These are phyloP conservation scores for Pycnomerus fuliginosus DNA, from an alignment of 2,888 invertebrate genomes.

Conservation along the genomic window DNA sequence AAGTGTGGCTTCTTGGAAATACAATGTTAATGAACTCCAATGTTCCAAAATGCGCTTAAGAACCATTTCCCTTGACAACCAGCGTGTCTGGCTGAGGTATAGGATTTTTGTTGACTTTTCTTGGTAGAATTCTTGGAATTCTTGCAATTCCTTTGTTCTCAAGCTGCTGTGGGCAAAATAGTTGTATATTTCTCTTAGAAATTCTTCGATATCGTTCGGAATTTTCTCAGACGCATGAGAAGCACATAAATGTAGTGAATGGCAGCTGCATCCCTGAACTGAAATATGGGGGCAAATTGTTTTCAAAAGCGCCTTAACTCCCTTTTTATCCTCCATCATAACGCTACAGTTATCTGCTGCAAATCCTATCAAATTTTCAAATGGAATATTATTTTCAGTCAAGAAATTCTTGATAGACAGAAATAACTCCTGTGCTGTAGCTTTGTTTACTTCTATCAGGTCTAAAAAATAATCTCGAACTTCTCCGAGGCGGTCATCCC, in stretches of 20 bases:
- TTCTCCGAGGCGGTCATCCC: background rate
- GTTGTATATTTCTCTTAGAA: background rate
- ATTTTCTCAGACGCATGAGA: background rate
- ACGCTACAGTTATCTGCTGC: background rate
- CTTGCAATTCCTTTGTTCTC: background rate
- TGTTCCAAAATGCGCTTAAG: background rate
- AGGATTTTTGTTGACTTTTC: background rate
- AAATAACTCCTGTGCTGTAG: background rate
- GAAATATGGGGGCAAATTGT: background rate
- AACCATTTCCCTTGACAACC: background rate
- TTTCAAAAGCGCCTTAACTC: background rate
- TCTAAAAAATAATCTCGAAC: background rate
- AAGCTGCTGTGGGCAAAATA: background rate
- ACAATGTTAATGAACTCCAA: background rate
- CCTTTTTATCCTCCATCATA: background rate
- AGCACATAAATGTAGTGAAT: background rate
- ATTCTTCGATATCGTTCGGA: background rate
- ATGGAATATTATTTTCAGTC: background rate
- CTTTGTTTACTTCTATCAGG: background rate
- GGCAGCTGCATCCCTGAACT: background rate
- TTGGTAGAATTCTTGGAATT: background rate
- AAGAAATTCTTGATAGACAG: background rate
- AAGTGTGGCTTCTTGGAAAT: too few relatives aligned
- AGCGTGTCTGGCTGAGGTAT: background rate
- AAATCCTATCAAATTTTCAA: background rate